Evolutionary conservation across 1,140 invertebrate genomes (phyloP).

Genomic region (Eubasilissa regina): DNA sequence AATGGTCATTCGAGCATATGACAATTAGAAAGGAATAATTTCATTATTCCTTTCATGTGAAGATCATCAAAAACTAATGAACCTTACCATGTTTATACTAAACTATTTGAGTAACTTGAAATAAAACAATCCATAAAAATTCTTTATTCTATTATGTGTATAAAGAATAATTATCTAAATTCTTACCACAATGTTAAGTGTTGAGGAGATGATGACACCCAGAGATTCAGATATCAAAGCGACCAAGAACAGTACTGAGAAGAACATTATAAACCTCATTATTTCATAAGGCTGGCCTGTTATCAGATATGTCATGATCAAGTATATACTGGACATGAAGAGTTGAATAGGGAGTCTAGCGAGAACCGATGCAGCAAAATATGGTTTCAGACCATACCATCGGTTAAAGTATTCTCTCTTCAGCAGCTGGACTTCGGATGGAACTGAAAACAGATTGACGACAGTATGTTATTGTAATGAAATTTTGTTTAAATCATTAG

Average conservation of each 20-base stretch:
- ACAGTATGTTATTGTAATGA: too few species aligned
- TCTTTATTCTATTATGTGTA: too few species aligned
- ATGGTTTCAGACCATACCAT: constrained; percentile 93
- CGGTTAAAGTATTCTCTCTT: constrained; percentile 94
- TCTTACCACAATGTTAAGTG: constrained; percentile 82
- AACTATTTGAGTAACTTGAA: too few species aligned
- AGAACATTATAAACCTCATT: constrained; percentile 81
- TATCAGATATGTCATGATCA: constrained; percentile 87
- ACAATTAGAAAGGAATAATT: too few species aligned
- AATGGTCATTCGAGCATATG: too few species aligned
- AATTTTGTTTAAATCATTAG: too few species aligned
- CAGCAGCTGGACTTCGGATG: constrained; percentile 87
- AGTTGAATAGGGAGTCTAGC: constrained; percentile 82
- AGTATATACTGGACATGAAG: constrained; percentile 83
- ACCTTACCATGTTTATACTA: too few species aligned
- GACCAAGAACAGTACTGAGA: constrained; percentile 77
- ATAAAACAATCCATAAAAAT: too few species aligned
- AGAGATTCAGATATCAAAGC: constrained; percentile 84
- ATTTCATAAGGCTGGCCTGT: constrained; percentile 90
- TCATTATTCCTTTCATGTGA: too few species aligned
- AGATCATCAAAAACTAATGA: too few species aligned
- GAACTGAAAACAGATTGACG: constrained; percentile 79
- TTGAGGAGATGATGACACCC: constrained; percentile 80
- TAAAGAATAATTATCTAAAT: neutral
- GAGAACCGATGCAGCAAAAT: constrained; percentile 88